Conservation (phyloP, 2,797 vertebrate genomes). For the Pangasius larnaudii region DNA sequence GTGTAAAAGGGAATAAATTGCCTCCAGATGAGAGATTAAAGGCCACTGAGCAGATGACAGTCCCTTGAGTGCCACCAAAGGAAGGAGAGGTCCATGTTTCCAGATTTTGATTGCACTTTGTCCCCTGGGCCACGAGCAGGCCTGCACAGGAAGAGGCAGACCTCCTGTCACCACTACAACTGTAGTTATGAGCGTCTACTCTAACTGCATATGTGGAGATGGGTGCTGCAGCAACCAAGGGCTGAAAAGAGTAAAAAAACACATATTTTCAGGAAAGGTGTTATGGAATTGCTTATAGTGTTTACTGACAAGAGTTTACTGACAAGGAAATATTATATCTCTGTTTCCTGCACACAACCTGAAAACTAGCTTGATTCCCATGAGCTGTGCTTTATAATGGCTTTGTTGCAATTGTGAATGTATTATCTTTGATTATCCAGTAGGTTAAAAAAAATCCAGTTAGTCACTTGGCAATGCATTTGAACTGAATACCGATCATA, state of each 20-base stretch:
- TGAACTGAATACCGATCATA: not conserved
- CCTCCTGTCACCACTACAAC: slow-evolving; percentile 64
- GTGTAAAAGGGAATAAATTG: slow-evolving; percentile 83
- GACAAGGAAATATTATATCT: not conserved
- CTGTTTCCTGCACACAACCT: not conserved
- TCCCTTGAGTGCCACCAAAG: slow-evolving; percentile 73
- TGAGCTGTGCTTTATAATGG: not conserved
- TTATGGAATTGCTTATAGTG: slow-evolving; percentile 9
- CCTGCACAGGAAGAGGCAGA: slow-evolving; percentile 64
- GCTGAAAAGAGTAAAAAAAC: not conserved
- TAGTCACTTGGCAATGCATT: not conserved
- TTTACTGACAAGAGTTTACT: slow-evolving; percentile 13
- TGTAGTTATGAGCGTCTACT: slow-evolving; percentile 5
- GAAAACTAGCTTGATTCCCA: not conserved
- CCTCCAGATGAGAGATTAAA: slow-evolving; percentile 86
- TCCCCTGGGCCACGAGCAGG: slow-evolving; percentile 73
- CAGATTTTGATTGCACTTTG: slow-evolving; percentile 76
- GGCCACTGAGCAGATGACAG: slow-evolving; percentile 71
- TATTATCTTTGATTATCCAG: not conserved
- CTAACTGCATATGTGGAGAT: not conserved
- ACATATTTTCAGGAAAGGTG: not conserved
- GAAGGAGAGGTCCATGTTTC: slow-evolving; percentile 84
- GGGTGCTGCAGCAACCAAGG: not conserved
- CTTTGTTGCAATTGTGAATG: not conserved
- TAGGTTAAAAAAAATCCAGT: too few relatives aligned